Percentiles rank a stretch among this genome's conserved stretches.
Evolutionary conservation across 2,888 invertebrate species (phyloP).

Genomic region (Aricia artaxerxes): DNA sequence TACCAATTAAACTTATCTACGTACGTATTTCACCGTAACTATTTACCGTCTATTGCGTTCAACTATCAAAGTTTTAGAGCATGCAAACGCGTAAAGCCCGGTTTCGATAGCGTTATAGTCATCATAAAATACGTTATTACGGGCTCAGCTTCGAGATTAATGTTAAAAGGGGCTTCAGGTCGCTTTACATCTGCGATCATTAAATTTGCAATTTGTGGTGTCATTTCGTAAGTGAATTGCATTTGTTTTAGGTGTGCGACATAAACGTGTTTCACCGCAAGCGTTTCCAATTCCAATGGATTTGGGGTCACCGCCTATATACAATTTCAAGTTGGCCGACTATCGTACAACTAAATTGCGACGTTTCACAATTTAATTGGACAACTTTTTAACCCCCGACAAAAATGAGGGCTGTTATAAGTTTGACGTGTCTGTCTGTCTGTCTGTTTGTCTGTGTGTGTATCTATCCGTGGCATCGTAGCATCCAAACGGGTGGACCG

Average conservation of each 20-base stretch:
- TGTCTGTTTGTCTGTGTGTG: too few species aligned
- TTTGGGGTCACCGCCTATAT: too few species aligned
- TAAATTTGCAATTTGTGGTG: constrained; percentile 25
- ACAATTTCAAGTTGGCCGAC: too few species aligned
- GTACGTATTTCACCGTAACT: constrained; percentile 39
- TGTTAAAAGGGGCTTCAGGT: constrained; percentile 29
- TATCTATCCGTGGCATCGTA: too few species aligned
- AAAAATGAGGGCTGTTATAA: too few species aligned
- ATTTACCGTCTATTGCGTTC: constrained; percentile 38
- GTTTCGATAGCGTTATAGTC: constrained; percentile 42
- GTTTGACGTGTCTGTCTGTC: too few species aligned
- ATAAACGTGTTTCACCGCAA: neutral
- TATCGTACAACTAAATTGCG: too few species aligned
- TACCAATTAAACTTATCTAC: constrained; percentile 36
- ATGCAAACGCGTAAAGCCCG: constrained; percentile 41
- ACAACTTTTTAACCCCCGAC: too few species aligned
- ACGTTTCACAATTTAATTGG: too few species aligned
- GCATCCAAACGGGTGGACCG: too few species aligned
- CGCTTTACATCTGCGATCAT: constrained; percentile 25
- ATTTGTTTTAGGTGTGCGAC: neutral
- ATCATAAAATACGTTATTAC: constrained; percentile 43
- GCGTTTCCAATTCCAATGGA: neutral
- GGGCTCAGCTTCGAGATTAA: constrained; percentile 37
- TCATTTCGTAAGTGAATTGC: constrained; percentile 19
- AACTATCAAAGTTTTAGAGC: constrained; percentile 45